These are phyloP conservation scores for Poeciliopsis paucimaculata DNA, from an alignment of 2,797 vertebrate species.

Conservation along the genomic window DNA sequence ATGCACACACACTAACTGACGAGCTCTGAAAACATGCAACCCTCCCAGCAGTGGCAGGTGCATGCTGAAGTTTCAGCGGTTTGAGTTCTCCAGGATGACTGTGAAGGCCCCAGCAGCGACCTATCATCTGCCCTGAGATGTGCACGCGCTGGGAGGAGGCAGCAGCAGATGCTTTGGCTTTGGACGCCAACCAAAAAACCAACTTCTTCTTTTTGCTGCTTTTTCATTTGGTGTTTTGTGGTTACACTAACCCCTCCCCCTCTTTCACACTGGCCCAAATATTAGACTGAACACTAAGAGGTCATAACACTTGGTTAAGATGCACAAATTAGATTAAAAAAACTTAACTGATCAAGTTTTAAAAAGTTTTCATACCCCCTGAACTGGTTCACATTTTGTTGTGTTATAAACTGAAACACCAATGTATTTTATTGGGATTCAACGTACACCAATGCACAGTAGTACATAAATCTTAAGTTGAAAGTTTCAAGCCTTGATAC, in stretches of 20 bases:
- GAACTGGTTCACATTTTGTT: background rate
- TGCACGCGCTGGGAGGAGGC: conserved; percentile 22
- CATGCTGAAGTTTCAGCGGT: conserved; percentile 39
- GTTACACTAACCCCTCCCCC: conserved; percentile 9
- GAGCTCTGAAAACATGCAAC: conserved; percentile 16
- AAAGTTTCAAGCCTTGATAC: background rate
- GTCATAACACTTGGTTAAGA: background rate
- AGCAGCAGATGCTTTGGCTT: conserved; percentile 64
- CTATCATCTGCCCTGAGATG: background rate
- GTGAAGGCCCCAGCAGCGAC: conserved; percentile 29
- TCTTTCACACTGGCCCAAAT: conserved; percentile 2
- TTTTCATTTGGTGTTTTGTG: conserved; percentile 33
- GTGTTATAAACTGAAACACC: background rate
- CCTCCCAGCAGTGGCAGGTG: conserved; percentile 59
- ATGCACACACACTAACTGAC: conserved; percentile 5
- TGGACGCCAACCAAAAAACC: conserved; percentile 43
- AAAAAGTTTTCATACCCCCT: background rate
- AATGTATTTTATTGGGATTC: background rate
- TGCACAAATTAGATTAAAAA: background rate
- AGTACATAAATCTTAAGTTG: background rate
- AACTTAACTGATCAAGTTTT: background rate
- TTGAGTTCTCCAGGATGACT: conserved; percentile 35
- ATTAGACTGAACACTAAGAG: conserved; percentile 1
- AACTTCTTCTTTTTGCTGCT: conserved; percentile 52
- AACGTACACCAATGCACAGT: background rate